Evolutionary conservation across 2,113 vertebrate species (phyloP), one percentile per base, ranked within the genome.

Genomic region (Paraplagusia blochii): DNA sequence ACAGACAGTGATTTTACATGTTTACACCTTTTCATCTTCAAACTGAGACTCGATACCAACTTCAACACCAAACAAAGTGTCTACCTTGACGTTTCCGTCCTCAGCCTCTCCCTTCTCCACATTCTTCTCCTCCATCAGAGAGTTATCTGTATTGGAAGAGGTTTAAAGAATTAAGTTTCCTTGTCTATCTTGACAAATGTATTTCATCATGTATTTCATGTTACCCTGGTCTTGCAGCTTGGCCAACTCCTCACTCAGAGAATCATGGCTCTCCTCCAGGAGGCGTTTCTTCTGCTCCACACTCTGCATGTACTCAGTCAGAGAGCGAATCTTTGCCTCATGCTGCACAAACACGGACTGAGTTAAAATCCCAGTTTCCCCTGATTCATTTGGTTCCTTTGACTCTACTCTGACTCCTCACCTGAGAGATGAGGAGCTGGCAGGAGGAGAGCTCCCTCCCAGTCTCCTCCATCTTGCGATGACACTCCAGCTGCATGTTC

Each of bases 351-450:
- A 58, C 9, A 47, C 18, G 68, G 54, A 13, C 47, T 17, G 16
- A 42, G 0, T 1, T 14, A 7, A 18, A 1, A 5, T 34, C 39
- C 50, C 34, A 55, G 18, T 13, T 49, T 2, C 17, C 34, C n/a
- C 40, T 17, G 13, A 13, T 38, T 8, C 34, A 33, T n/a, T 16
- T 22, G 1, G 33, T 15, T 46, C 12, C 12, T 40, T 1, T 53
- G 8, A 13, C 36, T 22, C 40, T 33, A 1, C 17, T 45, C 9
- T 6, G 7, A 44, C 4, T 0, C 44, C 11, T 36, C 38, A 96
- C 95, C 93, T 98, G 95, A 11, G 95, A 96, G 86, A 98, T 97
- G 81, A 98, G 93, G 44, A 96, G 94, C 67, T 98, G 95, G 88
- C 95, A 97, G 69, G 95, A 94, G 7, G 95, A 95, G 35, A 97